phyloP scores from a whole-genome alignment of 1,140 invertebrate genomes.

The Laupala kohalensis region DNA sequence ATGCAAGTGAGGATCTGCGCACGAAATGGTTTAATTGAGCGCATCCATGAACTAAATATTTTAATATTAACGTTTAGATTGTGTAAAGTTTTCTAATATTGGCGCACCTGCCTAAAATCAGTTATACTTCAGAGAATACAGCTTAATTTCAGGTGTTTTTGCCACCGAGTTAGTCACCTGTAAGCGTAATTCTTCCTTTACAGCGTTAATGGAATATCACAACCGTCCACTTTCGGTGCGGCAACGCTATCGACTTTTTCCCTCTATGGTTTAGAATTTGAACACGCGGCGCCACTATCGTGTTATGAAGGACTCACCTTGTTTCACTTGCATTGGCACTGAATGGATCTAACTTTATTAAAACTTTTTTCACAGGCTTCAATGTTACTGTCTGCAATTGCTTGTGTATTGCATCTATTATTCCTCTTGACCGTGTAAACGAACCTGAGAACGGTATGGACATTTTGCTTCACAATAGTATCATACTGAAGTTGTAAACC shows the following conservation, averaged over 20 bases:
- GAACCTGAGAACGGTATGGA: constrained; percentile 54
- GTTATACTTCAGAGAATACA: no score
- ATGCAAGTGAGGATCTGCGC: neutral
- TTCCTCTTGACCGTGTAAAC: constrained; percentile 40
- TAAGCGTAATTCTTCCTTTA: no score
- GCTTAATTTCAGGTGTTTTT: no score
- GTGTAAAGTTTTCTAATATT: no score
- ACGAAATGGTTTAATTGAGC: no score
- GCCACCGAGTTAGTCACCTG: no score
- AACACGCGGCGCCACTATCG: neutral
- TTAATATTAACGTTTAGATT: no score
- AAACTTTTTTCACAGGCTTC: constrained; percentile 62
- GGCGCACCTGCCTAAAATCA: no score
- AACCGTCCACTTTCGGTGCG: neutral
- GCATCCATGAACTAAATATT: no score
- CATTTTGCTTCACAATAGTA: constrained; percentile 30
- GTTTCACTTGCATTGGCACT: constrained; percentile 46
- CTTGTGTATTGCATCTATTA: constrained; percentile 50
- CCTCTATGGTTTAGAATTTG: neutral
- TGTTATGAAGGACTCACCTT: constrained; percentile 41
- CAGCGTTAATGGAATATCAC: no score
- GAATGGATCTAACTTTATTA: constrained; percentile 74
- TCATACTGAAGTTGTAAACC: no score
- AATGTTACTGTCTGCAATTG: constrained; percentile 56
- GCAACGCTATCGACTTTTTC: neutral